Evolutionary conservation across 1,140 invertebrate species (phyloP), one percentile per base, ranked within the genome.

Genomic region (Drosophila ironensis): DNA sequence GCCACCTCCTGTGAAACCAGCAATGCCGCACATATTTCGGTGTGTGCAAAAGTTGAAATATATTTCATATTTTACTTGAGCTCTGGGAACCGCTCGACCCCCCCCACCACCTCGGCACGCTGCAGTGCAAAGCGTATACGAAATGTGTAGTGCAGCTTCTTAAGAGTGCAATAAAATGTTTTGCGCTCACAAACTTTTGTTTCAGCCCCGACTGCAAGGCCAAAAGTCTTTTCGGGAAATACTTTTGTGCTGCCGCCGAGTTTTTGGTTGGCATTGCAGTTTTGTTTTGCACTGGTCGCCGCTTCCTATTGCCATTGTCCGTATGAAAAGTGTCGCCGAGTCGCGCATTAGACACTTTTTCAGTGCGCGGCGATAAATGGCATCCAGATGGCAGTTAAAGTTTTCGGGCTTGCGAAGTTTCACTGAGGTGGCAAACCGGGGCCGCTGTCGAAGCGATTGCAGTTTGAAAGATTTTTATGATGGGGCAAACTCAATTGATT

Each of bases 31-130:
- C 70, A 74, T 80, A 86, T 86, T 84, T 86, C 24, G 52, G 37
- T 78, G 68, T 67, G 77, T 53, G 61, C 72, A 72, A 78, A 84
- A 84, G 80, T 80, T 84, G 60, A 86, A 84, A 80, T 80, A 84
- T 86, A 86, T 84, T 86, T 84, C 80, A 84, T 84, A 86, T 86
- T 84, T 84, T 86, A 84, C 80, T 76, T 74, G 77, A 57, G 80
- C 74, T 53, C 47, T 53, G 80, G 80, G 74, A 84, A 47, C 51
- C 35, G 5, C 44, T 17, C 19, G 24, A 22, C 7, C 4, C 2
- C 11, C n/a, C 27, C 7, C 4, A 6, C 11, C n/a, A 6, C 11
- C 30, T 14, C 12, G 11, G 9, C 11, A 11, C 9, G 1, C 33
- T 17, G 67, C 51, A 50, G 48, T 61, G 51, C 59, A 67, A 71